Base-by-base conservation (phyloP, 2,797 vertebrate genomes). In the Eurystomus glaucurus region DNA sequence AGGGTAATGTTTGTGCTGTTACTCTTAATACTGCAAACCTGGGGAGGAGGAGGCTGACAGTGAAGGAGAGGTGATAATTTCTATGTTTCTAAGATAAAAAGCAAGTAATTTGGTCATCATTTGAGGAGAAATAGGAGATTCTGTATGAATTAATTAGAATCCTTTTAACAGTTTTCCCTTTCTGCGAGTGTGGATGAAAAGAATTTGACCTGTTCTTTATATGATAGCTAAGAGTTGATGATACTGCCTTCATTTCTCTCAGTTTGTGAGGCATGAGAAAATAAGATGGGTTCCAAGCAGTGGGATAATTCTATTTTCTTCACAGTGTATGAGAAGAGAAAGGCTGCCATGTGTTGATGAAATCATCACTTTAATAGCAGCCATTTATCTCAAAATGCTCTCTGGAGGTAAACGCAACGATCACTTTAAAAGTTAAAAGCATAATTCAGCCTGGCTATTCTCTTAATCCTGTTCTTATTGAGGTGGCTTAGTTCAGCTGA, bases 301-400 rank as follows among this genome's bases (percentile, higher is more conserved):
- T 64, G 37, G 74, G 75, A 88, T 88, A 90, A 96, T 94, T 96
- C 72, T 93, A 14, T 97, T 96, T 96, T 88, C 88, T 86, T 94
- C 61, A 28, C 28, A 50, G 81, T 22, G 28, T 81, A 65, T 70
- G 52, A 80, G 62, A 66, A 91, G 45, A 90, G 76, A 92, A 85
- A 90, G 74, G 58, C 70, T 95, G 92, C 72, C 46, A 28, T 84
- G 77, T 77, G 83, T 80, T 95, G 91, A 93, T 94, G 94, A 95
- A 88, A 95, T 93, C 94, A 90, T 88, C 55, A 29, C 72, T 97
- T 96, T 94, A 97, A 94, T 80, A 97, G 91, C 66, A 92, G 70
- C 51, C 62, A 31, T 97, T 97, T 94, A 90, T 95, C 90, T 92
- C 84, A 33, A 51, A 92, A 54, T 78, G 65, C 54, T 90, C 78